Percentiles rank a stretch among this genome's conserved stretches.
Conservation (phyloP, 2,113 vertebrate genomes). For the Zosterops japonicus region DNA sequence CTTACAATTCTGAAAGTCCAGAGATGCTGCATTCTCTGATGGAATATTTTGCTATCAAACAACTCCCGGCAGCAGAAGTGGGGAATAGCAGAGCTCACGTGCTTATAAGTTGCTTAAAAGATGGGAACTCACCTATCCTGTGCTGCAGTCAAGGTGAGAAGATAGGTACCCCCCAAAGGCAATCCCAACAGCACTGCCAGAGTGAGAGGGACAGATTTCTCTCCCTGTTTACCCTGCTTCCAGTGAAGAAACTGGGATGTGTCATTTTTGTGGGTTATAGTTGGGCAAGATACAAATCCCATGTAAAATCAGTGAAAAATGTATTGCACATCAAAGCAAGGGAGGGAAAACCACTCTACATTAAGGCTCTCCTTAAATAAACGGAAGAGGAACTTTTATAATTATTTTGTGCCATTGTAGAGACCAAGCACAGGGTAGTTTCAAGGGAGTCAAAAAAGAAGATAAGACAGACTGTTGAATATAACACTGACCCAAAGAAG, state of each 20-base stretch:
- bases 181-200: not conserved
- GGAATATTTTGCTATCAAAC: not conserved
- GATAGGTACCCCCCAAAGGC: not conserved
- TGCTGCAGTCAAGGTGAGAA: not conserved
- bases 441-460: not conserved
- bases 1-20: not conserved
- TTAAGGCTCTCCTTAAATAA: not conserved
- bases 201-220: not conserved
- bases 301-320: not conserved
- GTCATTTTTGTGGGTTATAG: not conserved
- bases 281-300: not conserved
- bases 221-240: not conserved
- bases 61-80: not conserved
- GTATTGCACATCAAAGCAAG: not conserved
- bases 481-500: not conserved
- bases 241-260: not conserved
- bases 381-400: not conserved
- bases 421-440: not conserved
- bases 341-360: not conserved
- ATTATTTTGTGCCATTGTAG: not conserved
- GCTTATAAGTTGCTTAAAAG: not conserved
- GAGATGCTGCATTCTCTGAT: not conserved
- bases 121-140: not conserved
- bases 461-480: not conserved
- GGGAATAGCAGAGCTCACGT: not conserved